These are phyloP conservation scores for Ephestia elutella DNA, from an alignment of 1,140 invertebrate genomes.

Conservation along the genomic window DNA sequence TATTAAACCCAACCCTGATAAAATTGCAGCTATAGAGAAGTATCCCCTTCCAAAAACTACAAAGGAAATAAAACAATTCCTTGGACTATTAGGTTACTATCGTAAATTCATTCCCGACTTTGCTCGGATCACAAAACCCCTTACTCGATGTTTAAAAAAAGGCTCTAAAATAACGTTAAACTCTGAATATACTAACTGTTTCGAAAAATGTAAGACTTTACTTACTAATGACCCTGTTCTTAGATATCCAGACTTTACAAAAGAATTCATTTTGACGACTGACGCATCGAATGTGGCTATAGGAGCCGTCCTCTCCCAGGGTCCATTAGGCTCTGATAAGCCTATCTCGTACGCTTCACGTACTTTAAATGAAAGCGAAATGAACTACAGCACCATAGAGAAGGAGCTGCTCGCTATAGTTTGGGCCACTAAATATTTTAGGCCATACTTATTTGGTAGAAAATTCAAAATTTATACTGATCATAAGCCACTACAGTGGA, in stretches of 20 bases:
- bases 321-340: neutral
- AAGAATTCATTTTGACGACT: neutral
- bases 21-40: constrained; percentile 2
- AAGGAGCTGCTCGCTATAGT: constrained; percentile 6
- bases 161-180: too few species aligned
- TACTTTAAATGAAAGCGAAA: constrained; percentile 16
- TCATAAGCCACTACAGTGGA: too few species aligned
- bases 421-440: constrained; percentile 11
- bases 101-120: too few species aligned
- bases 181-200: too few species aligned
- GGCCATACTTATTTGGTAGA: too few species aligned
- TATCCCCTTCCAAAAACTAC: constrained; percentile 6
- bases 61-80: neutral
- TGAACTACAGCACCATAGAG: constrained; percentile 10
- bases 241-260: neutral
- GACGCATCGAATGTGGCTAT: neutral
- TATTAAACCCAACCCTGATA: constrained; percentile 6
- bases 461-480: too few species aligned
- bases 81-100: too few species aligned
- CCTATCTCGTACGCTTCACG: constrained; percentile 12
- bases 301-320: neutral
- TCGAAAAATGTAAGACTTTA: too few species aligned
- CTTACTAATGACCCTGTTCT: neutral
- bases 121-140: too few species aligned
- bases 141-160: too few species aligned